Percentiles rank a stretch among this genome's conserved stretches.
Conservation (phyloP, 30 jellyfish, hydroid and myxozoan species). For the Sanderia malayensis region DNA sequence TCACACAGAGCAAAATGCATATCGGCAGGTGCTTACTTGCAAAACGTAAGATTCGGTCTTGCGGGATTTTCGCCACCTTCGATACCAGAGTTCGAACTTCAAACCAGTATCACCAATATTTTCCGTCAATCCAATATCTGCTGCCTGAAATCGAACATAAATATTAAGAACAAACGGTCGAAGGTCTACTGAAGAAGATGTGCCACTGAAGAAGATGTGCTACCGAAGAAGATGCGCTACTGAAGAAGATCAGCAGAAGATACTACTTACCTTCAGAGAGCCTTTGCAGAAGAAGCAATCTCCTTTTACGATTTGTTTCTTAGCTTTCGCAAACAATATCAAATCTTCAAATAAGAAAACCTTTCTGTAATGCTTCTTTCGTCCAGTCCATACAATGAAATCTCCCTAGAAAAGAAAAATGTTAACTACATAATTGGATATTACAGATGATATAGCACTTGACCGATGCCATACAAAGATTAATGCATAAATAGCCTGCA, state of each 20-base stretch:
- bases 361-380: conserved; percentile 74
- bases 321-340: conserved; percentile 82
- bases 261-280: conserved; percentile 67
- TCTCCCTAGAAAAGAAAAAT: conserved; percentile 82
- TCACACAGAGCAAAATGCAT: too few species aligned
- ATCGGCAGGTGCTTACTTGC: conserved; percentile 69
- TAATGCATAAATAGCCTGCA: too few species aligned
- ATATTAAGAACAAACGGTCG: background rate
- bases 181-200: too few species aligned
- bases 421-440: too few species aligned
- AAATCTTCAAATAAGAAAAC: conserved; percentile 87
- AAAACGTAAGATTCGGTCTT: conserved; percentile 72
- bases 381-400: conserved; percentile 72
- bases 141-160: conserved; percentile 36
- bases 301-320: conserved; percentile 82
- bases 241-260: too few species aligned
- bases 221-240: too few species aligned
- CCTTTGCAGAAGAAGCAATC: conserved; percentile 75
- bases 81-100: conserved; percentile 88
- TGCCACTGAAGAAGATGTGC: too few species aligned
- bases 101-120: conserved; percentile 91
- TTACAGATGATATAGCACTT: too few species aligned
- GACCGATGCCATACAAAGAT: too few species aligned
- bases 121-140: conserved; percentile 89
- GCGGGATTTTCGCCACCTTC: conserved; percentile 86